These are phyloP conservation scores for Cryptotermes secundus DNA, from an alignment of 1,140 invertebrate genomes.

Conservation along the genomic window DNA sequence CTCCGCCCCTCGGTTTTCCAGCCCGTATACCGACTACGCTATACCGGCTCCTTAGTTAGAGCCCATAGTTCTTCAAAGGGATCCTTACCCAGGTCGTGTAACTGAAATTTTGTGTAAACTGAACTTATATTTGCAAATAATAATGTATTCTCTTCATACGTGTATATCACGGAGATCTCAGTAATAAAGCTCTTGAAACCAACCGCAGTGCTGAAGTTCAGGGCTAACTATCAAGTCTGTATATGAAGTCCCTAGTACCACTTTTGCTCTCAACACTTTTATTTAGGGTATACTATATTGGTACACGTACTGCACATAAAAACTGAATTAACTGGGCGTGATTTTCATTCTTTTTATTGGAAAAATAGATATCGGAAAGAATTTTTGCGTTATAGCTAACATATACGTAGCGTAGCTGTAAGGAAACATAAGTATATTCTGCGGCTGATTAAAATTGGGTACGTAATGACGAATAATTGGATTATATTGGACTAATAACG, in stretches of 20 bases:
- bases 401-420: not conserved
- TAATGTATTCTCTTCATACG: no score
- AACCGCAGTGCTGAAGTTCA: no score
- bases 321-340: slow-evolving; percentile 5
- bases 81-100: no score
- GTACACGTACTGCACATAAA: not conserved
- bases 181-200: no score
- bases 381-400: not conserved
- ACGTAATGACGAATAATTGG: not conserved
- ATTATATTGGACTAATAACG: not conserved
- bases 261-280: not conserved
- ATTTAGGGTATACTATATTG: not conserved
- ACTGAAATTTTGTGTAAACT: no score
- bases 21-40: no score
- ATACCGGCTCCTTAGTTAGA: no score
- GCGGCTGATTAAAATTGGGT: not conserved
- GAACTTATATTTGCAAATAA: no score
- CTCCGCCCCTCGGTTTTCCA: no score
- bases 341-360: not conserved
- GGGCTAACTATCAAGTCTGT: no score
- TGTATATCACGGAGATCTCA: no score
- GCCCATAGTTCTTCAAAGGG: no score
- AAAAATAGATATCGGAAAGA: not conserved
- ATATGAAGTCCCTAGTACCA: not conserved
- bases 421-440: not conserved